A percentile compares a stretch with the other conserved stretches of the same genome.
Conservation (phyloP, 2,797 vertebrate species). For the Chromis chromis region DNA sequence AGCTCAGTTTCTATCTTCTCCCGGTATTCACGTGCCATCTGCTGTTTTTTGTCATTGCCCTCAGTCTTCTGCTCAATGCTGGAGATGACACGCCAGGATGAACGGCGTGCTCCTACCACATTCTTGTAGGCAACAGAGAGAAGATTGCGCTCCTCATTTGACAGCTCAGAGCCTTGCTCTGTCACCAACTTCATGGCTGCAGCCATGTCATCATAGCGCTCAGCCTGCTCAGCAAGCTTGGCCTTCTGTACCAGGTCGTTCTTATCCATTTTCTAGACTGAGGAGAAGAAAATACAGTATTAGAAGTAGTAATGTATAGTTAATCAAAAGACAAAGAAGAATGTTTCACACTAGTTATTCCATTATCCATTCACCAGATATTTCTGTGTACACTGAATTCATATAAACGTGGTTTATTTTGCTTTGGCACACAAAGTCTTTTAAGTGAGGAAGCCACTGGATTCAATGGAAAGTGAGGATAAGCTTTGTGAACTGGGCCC, state of each 20-base stretch:
- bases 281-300: slow-evolving; percentile 15
- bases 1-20: slow-evolving; percentile 96
- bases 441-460: not conserved
- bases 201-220: slow-evolving; percentile 99
- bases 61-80: slow-evolving; percentile 99
- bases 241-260: slow-evolving; percentile 98
- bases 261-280: slow-evolving; percentile 93
- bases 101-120: slow-evolving; percentile 96
- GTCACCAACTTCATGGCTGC: slow-evolving; percentile 96
- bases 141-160: slow-evolving; percentile 97
- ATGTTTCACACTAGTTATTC: not conserved
- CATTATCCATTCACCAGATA: not conserved
- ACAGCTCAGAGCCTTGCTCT: slow-evolving; percentile 92
- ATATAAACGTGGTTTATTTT: not conserved
- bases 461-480: slow-evolving; percentile 30
- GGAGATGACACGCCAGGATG: slow-evolving; percentile 98
- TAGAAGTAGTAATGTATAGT: not conserved
- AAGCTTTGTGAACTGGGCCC: slow-evolving; percentile 59
- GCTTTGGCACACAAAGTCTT: not conserved
- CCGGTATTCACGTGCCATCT: slow-evolving; percentile 96
- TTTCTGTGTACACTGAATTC: not conserved
- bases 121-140: slow-evolving; percentile 99
- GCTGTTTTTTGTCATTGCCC: slow-evolving; percentile 96
- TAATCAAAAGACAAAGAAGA: not conserved
- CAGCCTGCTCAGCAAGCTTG: slow-evolving; percentile 98